These are phyloP conservation scores for Pterocles orientalis DNA, from an alignment of 2,113 vertebrate genomes.

Conservation along the genomic window DNA sequence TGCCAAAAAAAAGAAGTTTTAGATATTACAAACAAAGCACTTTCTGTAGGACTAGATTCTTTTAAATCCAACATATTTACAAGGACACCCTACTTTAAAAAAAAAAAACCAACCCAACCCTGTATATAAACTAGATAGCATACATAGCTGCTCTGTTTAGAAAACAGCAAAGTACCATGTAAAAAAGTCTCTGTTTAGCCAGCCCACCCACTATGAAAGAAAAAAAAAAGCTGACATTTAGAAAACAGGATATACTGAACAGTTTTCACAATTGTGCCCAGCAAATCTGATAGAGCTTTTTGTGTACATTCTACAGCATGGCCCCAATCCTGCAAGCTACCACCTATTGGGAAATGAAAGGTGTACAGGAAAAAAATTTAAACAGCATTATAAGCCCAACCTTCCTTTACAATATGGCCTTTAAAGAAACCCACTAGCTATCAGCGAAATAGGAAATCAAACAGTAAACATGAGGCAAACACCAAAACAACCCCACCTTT, in stretches of 20 bases:
- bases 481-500: background rate
- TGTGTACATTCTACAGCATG: slow-evolving; percentile 9
- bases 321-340: background rate
- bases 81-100: slow-evolving; percentile 61
- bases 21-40: slow-evolving; percentile 60
- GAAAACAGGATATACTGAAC: slow-evolving; percentile 66
- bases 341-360: background rate
- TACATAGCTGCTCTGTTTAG: slow-evolving; percentile 78
- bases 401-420: background rate
- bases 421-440: background rate
- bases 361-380: background rate
- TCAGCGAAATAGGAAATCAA: background rate
- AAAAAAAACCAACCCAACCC: background rate
- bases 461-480: background rate
- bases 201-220: slow-evolving; percentile 78
- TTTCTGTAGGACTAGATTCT: slow-evolving; percentile 62
- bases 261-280: slow-evolving; percentile 75
- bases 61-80: slow-evolving; percentile 70
- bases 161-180: slow-evolving; percentile 78
- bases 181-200: slow-evolving; percentile 77
- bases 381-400: background rate
- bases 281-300: slow-evolving; percentile 68
- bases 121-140: slow-evolving; percentile 79
- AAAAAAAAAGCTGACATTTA: slow-evolving; percentile 63
- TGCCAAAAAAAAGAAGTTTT: slow-evolving; percentile 13